Evolutionary conservation across 2,888 invertebrate genomes (phyloP), one percentile per base, ranked within the genome.

Genomic region (Hoplodrina blanda): DNA sequence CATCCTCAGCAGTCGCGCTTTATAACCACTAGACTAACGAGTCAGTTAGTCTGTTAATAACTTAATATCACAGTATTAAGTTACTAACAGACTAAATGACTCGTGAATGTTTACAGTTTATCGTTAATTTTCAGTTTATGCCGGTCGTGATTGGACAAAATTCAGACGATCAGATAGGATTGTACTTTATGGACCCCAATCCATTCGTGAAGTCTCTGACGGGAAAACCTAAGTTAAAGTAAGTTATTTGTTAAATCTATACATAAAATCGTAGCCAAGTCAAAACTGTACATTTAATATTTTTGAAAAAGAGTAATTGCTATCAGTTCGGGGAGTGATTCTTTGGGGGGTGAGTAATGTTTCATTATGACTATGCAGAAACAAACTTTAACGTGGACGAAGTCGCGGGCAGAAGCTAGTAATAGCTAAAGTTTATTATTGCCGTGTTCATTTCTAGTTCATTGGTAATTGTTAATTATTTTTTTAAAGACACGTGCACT

Each of bases 171-270:
- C 91, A 96, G 78, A 89, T 97, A 56, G 88, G 92, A 6, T 87
- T 96, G 30, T 97, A 96, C 78, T 92, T 93, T 56, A 96, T 96
- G 86, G 97, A 97, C 83, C 96, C 96, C 0, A 96, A 96, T 67
- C 95, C 96, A 50, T 97, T 96, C 80, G 87, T 91, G 52, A 97
- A 97, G 86, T 97, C 97, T 0, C 85, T 97, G 59, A 97, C 96
- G 60, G 97, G 97, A 44, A 97, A 96, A 80, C 97, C 97, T 1
- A 96, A 96, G 87, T 85, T 97, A 2, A 97, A 97, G 97, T 97
- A 91, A 91, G 93, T 90, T 76, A 37, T 65, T 20, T 13, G 17
- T n/a, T 61, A 4, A 19, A 44, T n/a, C n/a, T n/a, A n/a, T n/a
- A n/a, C n/a, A n/a, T n/a, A n/a, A n/a, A n/a, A n/a, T n/a, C n/a